Conservation (phyloP, 2,888 invertebrate species). For the Drosophila hamatofila region DNA sequence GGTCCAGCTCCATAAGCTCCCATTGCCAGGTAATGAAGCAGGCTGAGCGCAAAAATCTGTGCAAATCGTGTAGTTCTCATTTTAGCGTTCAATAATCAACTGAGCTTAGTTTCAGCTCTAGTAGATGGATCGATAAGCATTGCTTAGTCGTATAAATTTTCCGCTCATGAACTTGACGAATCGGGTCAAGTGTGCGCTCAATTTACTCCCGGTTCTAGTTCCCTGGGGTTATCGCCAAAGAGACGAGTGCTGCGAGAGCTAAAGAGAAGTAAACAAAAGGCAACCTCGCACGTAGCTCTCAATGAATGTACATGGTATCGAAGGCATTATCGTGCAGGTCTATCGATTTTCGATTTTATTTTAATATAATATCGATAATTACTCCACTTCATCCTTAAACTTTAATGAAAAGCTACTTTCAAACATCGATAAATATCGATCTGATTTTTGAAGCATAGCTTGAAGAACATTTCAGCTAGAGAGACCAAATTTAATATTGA, state of each 20-base stretch:
- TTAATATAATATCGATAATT: no score
- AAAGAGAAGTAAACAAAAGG: slow-evolving; percentile 58
- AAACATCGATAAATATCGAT: not conserved
- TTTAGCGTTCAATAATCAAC: slow-evolving; percentile 51
- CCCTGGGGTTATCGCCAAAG: slow-evolving; percentile 54
- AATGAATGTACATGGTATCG: not conserved
- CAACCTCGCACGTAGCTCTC: slow-evolving; percentile 15
- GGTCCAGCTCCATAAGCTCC: not conserved
- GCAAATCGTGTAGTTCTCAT: slow-evolving; percentile 55
- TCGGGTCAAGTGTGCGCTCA: slow-evolving; percentile 67
- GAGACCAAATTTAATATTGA: no score
- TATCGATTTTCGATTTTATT: no score
- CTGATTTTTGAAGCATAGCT: no score
- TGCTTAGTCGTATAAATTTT: slow-evolving; percentile 22
- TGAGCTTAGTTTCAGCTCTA: slow-evolving; percentile 34
- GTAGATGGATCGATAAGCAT: slow-evolving; percentile 50
- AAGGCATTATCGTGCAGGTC: not conserved
- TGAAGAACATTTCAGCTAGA: no score
- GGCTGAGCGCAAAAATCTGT: slow-evolving; percentile 4
- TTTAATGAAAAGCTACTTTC: no score
- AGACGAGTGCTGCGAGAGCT: not conserved
- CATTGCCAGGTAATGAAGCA: slow-evolving; percentile 11
- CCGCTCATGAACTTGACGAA: slow-evolving; percentile 68
- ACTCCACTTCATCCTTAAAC: no score
- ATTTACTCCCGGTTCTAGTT: slow-evolving; percentile 16